Conservation (phyloP, 2,888 invertebrate species). For the Nemapogon koenigi region DNA sequence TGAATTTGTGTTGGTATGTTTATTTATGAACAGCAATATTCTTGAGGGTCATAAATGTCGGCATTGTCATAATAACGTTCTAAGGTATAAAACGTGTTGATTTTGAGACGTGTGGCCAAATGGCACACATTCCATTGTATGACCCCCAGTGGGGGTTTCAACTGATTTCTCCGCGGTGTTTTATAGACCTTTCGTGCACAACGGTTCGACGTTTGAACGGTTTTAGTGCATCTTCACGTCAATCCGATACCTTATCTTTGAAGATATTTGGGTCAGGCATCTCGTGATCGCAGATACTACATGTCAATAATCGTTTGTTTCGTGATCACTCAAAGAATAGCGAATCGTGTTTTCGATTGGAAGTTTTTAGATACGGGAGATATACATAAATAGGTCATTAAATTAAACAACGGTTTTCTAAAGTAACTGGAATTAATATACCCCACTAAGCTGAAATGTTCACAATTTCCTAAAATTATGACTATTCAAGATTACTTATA, state of each 20-base stretch:
- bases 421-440: too few relatives aligned
- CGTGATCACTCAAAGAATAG: constrained; percentile 44
- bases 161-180: constrained; percentile 9
- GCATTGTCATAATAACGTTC: too few relatives aligned
- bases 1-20: too few relatives aligned
- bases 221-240: constrained; percentile 46
- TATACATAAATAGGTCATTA: too few relatives aligned
- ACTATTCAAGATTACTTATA: not conserved
- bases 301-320: constrained; percentile 37
- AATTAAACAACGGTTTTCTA: too few relatives aligned
- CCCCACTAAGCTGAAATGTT: too few relatives aligned
- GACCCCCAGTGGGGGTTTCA: too few relatives aligned
- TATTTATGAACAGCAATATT: too few relatives aligned
- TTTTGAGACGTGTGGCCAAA: constrained; percentile 34
- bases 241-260: constrained; percentile 40
- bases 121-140: constrained; percentile 40
- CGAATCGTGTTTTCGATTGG: constrained; percentile 40
- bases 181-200: constrained; percentile 8
- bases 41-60: too few relatives aligned
- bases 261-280: constrained; percentile 46
- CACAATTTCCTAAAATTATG: too few relatives aligned
- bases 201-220: constrained; percentile 8
- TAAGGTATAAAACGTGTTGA: too few relatives aligned
- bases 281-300: constrained; percentile 42
- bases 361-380: too few relatives aligned